phyloP scores from a whole-genome alignment of 1,140 invertebrate species.

The Drosophila kanapiae region DNA sequence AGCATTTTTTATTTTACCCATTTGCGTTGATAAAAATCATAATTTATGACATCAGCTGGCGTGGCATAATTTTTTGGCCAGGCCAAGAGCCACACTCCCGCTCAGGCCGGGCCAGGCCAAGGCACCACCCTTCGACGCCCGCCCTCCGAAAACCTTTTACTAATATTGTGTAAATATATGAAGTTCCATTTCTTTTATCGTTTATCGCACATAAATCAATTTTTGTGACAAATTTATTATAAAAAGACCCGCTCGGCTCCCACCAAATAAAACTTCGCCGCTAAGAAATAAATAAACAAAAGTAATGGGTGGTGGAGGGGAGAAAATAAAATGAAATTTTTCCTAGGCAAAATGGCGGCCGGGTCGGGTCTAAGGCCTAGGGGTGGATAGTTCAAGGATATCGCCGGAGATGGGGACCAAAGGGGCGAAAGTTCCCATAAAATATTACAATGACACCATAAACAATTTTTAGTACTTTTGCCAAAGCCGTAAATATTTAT shows the following conservation, averaged over 20 bases:
- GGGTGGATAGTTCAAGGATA: constrained; percentile 19
- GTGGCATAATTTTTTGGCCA: constrained; percentile 68
- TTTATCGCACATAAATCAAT: constrained; percentile 85
- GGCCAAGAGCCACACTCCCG: constrained; percentile 14
- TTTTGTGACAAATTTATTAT: constrained; percentile 85
- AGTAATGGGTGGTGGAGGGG: constrained; percentile 16
- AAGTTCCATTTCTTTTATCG: constrained; percentile 74
- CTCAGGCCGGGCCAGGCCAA: constrained; percentile 8
- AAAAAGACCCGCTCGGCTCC: constrained; percentile 58
- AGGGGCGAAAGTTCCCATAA: constrained; percentile 70
- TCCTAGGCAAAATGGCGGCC: constrained; percentile 35
- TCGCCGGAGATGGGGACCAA: neutral
- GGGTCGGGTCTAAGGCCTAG: neutral
- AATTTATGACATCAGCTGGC: constrained; percentile 82
- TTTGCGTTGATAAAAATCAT: constrained; percentile 84
- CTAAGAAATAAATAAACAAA: constrained; percentile 46
- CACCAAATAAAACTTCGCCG: constrained; percentile 41
- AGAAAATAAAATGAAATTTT: constrained; percentile 53
- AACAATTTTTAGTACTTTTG: constrained; percentile 82
- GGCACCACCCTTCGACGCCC: constrained; percentile 6
- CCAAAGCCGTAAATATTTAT: constrained; percentile 81
- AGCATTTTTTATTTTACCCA: constrained; percentile 76
- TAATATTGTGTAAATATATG: constrained; percentile 66
- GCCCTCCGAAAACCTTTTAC: constrained; percentile 41
- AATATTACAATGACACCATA: constrained; percentile 84